Evolutionary conservation across 2,797 vertebrate species (phyloP).

Genomic region (Ctenochaetus hawaiiensis): DNA sequence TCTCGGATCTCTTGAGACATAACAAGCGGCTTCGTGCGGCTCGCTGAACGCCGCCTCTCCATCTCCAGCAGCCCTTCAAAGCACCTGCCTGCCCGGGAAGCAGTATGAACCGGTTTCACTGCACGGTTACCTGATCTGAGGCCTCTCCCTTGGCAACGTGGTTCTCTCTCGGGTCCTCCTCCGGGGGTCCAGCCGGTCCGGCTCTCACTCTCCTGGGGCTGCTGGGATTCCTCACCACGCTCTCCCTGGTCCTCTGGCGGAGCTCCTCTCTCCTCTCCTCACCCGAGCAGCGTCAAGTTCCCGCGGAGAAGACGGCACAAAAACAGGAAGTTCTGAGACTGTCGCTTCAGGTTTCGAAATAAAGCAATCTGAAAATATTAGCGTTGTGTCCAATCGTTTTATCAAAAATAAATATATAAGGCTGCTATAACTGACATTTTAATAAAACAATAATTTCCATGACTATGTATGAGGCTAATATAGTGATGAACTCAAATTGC

Average conservation of each 20-base stretch:
- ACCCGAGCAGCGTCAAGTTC: slow-evolving; percentile 61
- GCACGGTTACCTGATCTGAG: slow-evolving; percentile 81
- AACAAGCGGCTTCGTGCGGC: slow-evolving; percentile 39
- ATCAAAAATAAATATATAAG: background rate
- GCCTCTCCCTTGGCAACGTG: slow-evolving; percentile 82
- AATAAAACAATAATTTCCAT: background rate
- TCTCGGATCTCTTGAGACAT: slow-evolving; percentile 60
- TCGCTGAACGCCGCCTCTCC: slow-evolving; percentile 51
- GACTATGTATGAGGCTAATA: too few relatives aligned
- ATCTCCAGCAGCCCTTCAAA: slow-evolving; percentile 46
- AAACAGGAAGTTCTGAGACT: background rate
- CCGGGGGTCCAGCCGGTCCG: slow-evolving; percentile 80
- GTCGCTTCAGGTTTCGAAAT: slow-evolving; percentile 48
- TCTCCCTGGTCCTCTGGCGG: slow-evolving; percentile 70
- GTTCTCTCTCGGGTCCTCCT: slow-evolving; percentile 80
- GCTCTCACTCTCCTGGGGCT: slow-evolving; percentile 71
- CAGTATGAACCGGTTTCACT: slow-evolving; percentile 20
- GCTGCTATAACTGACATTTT: accelerated
- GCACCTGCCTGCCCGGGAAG: slow-evolving; percentile 60
- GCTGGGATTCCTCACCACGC: slow-evolving; percentile 77
- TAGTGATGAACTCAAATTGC: background rate
- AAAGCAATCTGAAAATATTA: background rate
- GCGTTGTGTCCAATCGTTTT: too few relatives aligned
- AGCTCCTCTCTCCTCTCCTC: slow-evolving; percentile 63
- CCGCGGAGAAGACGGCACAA: background rate